Evolutionary conservation across 2,888 invertebrate genomes (phyloP), one percentile per base, ranked within the genome.

Genomic region (Phyto melanocephala): DNA sequence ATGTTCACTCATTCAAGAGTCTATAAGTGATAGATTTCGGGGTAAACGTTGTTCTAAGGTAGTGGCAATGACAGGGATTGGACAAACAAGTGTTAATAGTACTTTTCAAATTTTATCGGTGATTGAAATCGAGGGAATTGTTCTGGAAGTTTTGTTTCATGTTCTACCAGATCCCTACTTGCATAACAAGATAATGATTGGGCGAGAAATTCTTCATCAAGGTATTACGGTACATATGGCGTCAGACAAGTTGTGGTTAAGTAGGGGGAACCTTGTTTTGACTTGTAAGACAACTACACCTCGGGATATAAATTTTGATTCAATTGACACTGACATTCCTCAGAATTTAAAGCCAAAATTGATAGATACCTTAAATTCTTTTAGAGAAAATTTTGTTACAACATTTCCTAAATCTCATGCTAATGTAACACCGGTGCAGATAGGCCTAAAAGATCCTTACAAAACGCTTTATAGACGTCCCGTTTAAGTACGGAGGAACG

Each of bases 1-100:
- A 50, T 50, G 50, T 50, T 50, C 50, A 50, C 50, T 50, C 20
- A 50, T 50, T 50, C 50, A 50, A 50, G 50, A 50, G 20, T 50
- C 50, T 20, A 20, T 50, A 20, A 20, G 50, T 50, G 11, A 8
- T 20, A 50, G 22, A 50, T 50, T 50, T 50, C 22, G 50, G 20
- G 20, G 50, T 50, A 47, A 33, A 33, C 33, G 33, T 33, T 33
- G 33, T 33, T 33, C 33, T 33, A 33, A 33, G 33, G 33, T 33
- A 33, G 33, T 33, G 33, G 8, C 33, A 33, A 33, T 33, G 33
- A 33, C 33, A 33, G 45, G 45, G 15, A 47, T 47, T 13, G 45
- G 45, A 47, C 45, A 47, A 47, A 47, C 45, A 15, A 47, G 17
- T 50, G 50, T 50, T 22, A 22, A 50, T 20, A 33, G 33, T 33